Evolutionary conservation across 35 echinoderm and acorn worm species (phyloP), one percentile per base, ranked within the genome.

Genomic region (Amphiura filiformis): DNA sequence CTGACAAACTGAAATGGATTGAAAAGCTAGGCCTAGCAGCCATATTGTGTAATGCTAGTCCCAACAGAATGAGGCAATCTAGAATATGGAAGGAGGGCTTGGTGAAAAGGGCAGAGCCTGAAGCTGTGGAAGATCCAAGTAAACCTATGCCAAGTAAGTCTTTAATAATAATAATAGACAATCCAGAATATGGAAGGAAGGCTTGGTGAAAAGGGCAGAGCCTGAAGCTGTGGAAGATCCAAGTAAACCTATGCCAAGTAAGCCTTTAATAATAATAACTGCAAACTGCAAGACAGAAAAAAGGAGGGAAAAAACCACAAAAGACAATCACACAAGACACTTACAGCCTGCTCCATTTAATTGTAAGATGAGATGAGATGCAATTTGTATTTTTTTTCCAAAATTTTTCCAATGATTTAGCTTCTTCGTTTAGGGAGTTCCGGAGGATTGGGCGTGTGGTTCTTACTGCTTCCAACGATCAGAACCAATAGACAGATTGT

Each of bases 11-110:
- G 35, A 75, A 78, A 32, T 90, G 88, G 88, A 42, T 90, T 34
- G 57, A 83, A 28, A 90, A 83, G 39, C 80, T 90, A 13, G 49
- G 81, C n/a, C 44, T 90, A 33, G 88, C 88, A 13, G 57, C 88
- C 57, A 90, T 90, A 39, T 44, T 90, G 81, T 7, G 7, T 7
- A 65, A 42, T 9, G 37, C 38, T 22, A 64, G 84, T 33, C 47
- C 82, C 31, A 33, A 65, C 1, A 34, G 39, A 4, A 75, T 90
- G n/a, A 70, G 88, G 28, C 88, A 84, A 39, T 90, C 88, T 32
- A 56, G 39, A 12, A 41, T 90, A 56, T 76, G 83, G 37, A 47
- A 82, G 30, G 81, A 82, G 26, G 36, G 38, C 0, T 17, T 76
- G 26, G 33, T 86, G 0, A 35, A 41, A 32, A 76, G 57, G 44